Evolutionary conservation across 2,113 vertebrate genomes (phyloP).

Genomic region (Phaethon lepturus): DNA sequence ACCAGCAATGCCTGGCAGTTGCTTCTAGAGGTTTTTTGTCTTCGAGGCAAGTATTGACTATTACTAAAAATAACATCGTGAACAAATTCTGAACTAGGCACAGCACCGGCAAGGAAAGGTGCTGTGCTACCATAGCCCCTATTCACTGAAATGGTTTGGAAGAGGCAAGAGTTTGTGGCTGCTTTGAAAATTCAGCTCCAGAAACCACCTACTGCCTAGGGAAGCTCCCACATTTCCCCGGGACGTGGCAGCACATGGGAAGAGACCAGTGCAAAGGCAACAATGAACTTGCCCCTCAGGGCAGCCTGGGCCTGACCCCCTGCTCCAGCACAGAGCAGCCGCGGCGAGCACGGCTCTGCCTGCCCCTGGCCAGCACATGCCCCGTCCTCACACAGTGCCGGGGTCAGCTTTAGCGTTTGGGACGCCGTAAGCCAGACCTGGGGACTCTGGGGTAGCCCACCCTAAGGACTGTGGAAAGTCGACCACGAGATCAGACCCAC

Average conservation of each 20-base stretch:
- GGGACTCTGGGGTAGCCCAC: not conserved
- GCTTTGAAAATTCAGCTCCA: not conserved
- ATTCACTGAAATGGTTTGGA: fast-evolving
- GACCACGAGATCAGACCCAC: too few species aligned
- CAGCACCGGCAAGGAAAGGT: not conserved
- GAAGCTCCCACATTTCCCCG: fast-evolving
- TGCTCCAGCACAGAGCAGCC: not conserved
- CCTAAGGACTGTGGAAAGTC: too few species aligned
- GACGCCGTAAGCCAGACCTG: not conserved
- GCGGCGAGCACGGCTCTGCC: not conserved
- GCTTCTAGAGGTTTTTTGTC: not conserved
- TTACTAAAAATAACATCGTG: not conserved
- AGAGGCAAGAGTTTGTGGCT: not conserved
- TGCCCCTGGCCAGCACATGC: not conserved
- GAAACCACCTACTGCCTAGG: not conserved
- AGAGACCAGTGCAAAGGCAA: fast-evolving
- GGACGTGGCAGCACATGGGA: fast-evolving
- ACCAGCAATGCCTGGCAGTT: fast-evolving
- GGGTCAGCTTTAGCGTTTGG: not conserved
- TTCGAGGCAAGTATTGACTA: not conserved
- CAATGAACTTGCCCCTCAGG: too few species aligned
- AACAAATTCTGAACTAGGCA: not conserved
- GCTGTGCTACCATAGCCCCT: too few species aligned
- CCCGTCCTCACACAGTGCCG: fast-evolving
- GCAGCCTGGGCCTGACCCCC: not conserved